Base-by-base conservation (phyloP, 2,113 vertebrate species). In the Syngnathus typhle region DNA sequence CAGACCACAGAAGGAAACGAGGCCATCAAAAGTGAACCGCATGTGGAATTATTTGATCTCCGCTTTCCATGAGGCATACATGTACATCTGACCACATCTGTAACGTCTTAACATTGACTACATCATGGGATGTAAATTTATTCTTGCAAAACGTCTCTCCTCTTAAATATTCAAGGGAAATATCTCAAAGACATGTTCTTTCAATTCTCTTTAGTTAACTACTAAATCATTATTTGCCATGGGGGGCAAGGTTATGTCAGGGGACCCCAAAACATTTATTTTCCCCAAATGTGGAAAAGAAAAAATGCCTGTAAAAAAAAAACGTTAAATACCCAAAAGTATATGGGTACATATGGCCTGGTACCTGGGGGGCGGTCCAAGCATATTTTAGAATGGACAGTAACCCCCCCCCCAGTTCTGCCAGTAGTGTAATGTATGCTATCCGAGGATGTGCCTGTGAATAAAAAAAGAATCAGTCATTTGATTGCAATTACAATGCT, bases 391-490 rank as follows among this genome's bases (percentile, higher is more conserved):
- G 23, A 23, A 23, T 23, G 23, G 23, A 23, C 23, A 23, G 23
- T 23, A 1, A 1, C 23, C 23, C 23, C 23, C 23, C 23, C 23
- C 23, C 23, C 23, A 23, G 23, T 23, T 23, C 23, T 23, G 23
- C 23, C 23, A 23, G 23, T 23, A 23, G 23, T 23, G 4, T 11
- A 52, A 41, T 44, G 3, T 54, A n/a, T 64, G 41, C 38, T 23
- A 62, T 49, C 61, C 60, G 23, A 69, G 63, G 47, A 37, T 23
- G 49, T 38, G 12, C 65, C 55, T 65, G 38, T 62, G 52, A 21
- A 59, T 61, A 64, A 43, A 43, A 43, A 60, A 52, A 32, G n/a
- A 61, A 76, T 65, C 21, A 65, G 39, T 16, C 41, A 59, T 73
- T 67, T 51, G 64, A 61, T 49, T 68, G 27, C 67, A 54, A 46